Conservation (phyloP, 2,888 invertebrate genomes). For the Branchinecta sandiegonensis region DNA sequence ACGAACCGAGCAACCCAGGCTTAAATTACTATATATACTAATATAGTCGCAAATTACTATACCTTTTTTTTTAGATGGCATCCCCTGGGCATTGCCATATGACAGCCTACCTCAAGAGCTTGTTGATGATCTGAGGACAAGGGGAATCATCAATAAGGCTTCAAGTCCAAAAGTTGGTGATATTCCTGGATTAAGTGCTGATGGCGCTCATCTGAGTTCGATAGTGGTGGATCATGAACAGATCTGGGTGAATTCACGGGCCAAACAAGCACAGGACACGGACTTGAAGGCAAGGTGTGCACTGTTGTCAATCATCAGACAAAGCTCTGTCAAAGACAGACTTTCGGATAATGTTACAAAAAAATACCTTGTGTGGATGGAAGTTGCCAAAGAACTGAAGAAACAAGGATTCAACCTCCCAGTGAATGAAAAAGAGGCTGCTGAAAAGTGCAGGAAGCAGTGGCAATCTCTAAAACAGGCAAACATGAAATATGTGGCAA, state of each 20-base stretch:
- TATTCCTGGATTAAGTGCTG: too few relatives aligned
- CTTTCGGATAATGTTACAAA: neutral
- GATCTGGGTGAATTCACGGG: neutral
- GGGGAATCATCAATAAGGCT: neutral
- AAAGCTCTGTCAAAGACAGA: neutral
- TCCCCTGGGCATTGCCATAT: neutral
- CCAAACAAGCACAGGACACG: neutral
- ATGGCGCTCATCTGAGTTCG: too few relatives aligned
- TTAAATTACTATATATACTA: too few relatives aligned
- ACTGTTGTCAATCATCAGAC: neutral
- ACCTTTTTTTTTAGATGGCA: neutral
- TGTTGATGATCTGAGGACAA: neutral
- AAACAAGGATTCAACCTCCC: neutral
- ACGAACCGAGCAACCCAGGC: too few relatives aligned
- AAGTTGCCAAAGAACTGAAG: neutral
- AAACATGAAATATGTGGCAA: neutral
- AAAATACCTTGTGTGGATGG: neutral
- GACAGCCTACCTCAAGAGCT: neutral
- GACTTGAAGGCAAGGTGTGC: neutral
- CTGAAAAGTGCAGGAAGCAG: slow-evolving; percentile 2
- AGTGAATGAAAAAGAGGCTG: neutral
- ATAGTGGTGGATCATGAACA: neutral
- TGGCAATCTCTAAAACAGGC: neutral
- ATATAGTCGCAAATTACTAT: neutral
- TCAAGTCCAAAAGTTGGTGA: too few relatives aligned